Conservation (phyloP, 2,797 vertebrate species). For the Channallabes apus region DNA sequence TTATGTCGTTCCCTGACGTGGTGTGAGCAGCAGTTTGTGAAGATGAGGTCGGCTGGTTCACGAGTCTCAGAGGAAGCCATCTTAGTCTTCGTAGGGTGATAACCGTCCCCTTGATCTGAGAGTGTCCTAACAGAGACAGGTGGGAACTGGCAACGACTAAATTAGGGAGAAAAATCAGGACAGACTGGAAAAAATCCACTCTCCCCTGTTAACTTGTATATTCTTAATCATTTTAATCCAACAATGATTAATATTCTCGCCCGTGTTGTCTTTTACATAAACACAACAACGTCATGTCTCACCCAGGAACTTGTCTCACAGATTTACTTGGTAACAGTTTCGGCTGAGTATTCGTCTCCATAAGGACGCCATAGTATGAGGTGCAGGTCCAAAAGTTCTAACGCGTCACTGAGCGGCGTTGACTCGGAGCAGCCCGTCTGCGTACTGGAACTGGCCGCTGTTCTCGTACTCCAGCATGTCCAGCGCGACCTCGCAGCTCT, state of each 20-base stretch:
- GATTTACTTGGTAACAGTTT: background rate
- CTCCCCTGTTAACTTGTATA: background rate
- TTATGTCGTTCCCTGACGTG: too few species aligned
- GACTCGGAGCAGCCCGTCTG: slow-evolving; percentile 78
- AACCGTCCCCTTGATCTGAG: too few species aligned
- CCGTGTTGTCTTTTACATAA: too few species aligned
- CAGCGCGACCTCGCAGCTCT: slow-evolving; percentile 93
- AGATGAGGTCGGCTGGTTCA: too few species aligned
- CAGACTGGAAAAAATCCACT: background rate
- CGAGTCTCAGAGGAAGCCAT: too few species aligned
- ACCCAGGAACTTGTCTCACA: background rate
- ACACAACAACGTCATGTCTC: background rate
- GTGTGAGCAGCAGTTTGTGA: too few species aligned
- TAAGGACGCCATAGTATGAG: background rate
- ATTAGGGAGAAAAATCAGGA: background rate
- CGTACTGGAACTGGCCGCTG: slow-evolving; percentile 86
- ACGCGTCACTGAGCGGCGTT: slow-evolving; percentile 56
- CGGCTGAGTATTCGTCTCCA: background rate
- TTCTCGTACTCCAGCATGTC: slow-evolving; percentile 89
- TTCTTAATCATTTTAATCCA: background rate
- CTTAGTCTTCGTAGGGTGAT: too few species aligned
- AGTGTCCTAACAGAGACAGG: too few species aligned
- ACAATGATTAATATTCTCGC: background rate
- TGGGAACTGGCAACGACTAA: background rate
- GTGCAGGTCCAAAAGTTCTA: background rate